Evolutionary conservation across 2,888 invertebrate genomes (phyloP), one percentile per base, ranked within the genome.

Genomic region (Epicampocera succincta): DNA sequence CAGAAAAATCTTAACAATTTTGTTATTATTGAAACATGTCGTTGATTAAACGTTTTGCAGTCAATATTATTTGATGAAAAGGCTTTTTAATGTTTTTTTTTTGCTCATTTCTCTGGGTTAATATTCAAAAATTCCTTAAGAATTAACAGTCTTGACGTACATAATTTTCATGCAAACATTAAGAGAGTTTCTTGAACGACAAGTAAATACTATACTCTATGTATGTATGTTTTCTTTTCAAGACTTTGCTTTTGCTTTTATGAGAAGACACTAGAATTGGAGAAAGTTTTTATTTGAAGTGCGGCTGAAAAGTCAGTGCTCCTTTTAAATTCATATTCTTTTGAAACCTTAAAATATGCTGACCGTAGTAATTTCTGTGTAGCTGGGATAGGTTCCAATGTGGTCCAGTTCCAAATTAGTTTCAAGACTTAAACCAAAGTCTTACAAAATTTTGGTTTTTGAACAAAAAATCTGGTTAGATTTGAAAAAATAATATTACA

Each of bases 321-420:
- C 6, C 52, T 52, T 13, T 33, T 33, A 9, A 9, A 33, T 33
- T 33, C 33, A 33, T 33, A 33, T 33, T 33, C 9, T 33, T 33
- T 8, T 33, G 33, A 33, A 33, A 33, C 33, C 33, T 33, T 33
- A 33, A 33, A 4, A 33, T 9, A 33, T 33, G 3, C 33, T 33
- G 33, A 46, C 17, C 8, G 33, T 33, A 33, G 33, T 48, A 12
- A 0, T 33, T 63, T 19, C 56, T 66, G 25, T 63, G 73, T 69
- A 68, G n/a, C 38, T 56, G 72, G 25, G 38, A 65, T n/a, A n/a
- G 77, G 73, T 73, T 76, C 80, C 80, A 76, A 76, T 81, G 76
- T 81, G 81, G 81, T 52, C 72, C 81, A 77, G 63, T 33, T 65
- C 69, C 21, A 69, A 74, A 76, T 63, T 66, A 77, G 60, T 33